Base-by-base conservation (phyloP, 2,888 invertebrate species). In the Petrolisthes manimaculis region DNA sequence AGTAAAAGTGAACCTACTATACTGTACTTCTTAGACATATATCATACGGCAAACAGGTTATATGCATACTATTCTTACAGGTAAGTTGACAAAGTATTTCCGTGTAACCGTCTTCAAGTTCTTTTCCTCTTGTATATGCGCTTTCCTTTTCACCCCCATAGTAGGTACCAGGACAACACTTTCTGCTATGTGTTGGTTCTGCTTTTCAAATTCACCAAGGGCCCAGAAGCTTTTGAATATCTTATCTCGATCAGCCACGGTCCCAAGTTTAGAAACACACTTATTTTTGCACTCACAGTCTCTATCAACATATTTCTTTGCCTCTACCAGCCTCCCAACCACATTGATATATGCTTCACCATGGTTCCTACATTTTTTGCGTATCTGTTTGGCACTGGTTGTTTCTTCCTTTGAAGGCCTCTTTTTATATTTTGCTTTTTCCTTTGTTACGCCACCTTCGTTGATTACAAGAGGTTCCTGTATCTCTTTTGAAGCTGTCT, bases 271-370 rank as follows among this genome's bases (percentile, higher is more conserved):
- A n/a, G 88, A 80, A 3, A 84, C 3, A 21, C 88, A 88, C 61
- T 88, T 84, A 71, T 80, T 80, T 61, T 84, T 84, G 21, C 88
- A 88, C 84, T 88, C 24, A 67, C 88, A 88, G 61, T 88, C 84
- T 37, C 55, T 79, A 12, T 88, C 88, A 54, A 81, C n/a, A 54
- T 81, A 88, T n/a, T 53, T 80, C 21, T 88, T 88, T 55, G 84
- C 84, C 4, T 80, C 84, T 8, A 88, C 78, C 18, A 74, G 37
- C 53, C 81, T 88, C n/a, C 88, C 88, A 6, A 84, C 78, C 3
- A 71, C 80, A 81, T 80, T 88, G 21, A 84, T 18, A 71, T 88
- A 88, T 5, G 88, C 77, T 54, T 84, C 81, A 14, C 88, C 88
- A 21, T 67, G 77, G 53, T 88, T 88, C 67, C 88, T 80, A 14